Evolutionary conservation across 2,113 vertebrate species (phyloP), one percentile per base, ranked within the genome.

Genomic region (Oxygymnocypris stewartii): DNA sequence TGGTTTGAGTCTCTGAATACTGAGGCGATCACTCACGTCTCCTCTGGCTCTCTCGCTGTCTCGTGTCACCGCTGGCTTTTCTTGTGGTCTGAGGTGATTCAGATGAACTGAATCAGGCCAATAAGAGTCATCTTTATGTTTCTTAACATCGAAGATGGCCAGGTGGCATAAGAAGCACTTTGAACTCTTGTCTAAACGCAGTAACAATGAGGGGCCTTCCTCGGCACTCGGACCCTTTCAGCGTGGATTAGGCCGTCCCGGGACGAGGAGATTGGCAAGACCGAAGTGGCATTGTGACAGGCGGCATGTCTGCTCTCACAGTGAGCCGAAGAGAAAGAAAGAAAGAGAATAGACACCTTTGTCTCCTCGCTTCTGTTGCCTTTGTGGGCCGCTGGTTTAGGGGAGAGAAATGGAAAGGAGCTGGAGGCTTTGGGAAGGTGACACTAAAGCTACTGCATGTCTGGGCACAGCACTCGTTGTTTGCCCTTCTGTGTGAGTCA

Each of bases 41-140:
- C 42, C 25, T 51, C 28, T 57, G 31, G 18, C 18, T 79, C 92
- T 90, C 90, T 90, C 90, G 85, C 86, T 90, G 83, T 93, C 92
- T 93, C 91, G 85, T 94, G 88, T 91, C 93, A 85, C 90, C 2
- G 75, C 25, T 42, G 89, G 88, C 71, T 80, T 87, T 65, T 93
- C 89, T 93, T 93, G 92, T 93, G 92, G 91, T 92, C 79, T 12
- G 3, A 82, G 82, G 86, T 86, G 90, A 86, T 92, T 92, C 89
- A 93, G n/a, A 89, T 89, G 82, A 88, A 88, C 91, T 91, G 91
- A 94, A 93, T 93, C 90, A 90, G 88, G 88, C 92, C 92, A 92
- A 91, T 92, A 91, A 86, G 91, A 92, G 90, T 88, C 90, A 90
- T 90, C 86, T 90, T 91, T 80, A 84, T 81, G 9, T 87, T 85